Conservation (phyloP, 2,888 invertebrate species). For the Drosophila neonasuta region DNA sequence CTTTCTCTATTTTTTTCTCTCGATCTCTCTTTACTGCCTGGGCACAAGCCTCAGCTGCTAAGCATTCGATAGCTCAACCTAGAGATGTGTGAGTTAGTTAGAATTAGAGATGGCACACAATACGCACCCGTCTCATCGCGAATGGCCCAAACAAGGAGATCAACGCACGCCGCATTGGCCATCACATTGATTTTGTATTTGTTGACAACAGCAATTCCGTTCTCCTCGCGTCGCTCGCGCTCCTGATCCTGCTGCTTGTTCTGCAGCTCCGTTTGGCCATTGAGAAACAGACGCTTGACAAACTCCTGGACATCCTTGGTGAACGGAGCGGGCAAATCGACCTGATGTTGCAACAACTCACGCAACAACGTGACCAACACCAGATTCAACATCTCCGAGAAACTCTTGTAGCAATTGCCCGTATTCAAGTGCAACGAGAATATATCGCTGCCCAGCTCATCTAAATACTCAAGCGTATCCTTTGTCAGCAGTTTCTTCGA, state of each 20-base stretch:
- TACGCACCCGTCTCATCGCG: slow-evolving; percentile 95
- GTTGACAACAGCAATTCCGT: slow-evolving; percentile 88
- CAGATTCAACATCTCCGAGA: slow-evolving; percentile 96
- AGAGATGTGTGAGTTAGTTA: not conserved
- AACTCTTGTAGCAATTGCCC: slow-evolving; percentile 95
- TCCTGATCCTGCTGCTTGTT: slow-evolving; percentile 93
- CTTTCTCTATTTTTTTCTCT: not conserved
- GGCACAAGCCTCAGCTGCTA: too few relatives aligned
- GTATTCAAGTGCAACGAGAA: slow-evolving; percentile 88
- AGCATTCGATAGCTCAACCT: not conserved
- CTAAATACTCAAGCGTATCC: slow-evolving; percentile 90
- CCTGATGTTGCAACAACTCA: slow-evolving; percentile 94
- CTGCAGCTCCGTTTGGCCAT: slow-evolving; percentile 96
- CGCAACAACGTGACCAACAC: slow-evolving; percentile 95
- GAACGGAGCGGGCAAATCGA: slow-evolving; percentile 93
- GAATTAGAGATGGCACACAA: not conserved
- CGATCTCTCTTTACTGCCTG: too few relatives aligned
- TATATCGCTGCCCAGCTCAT: slow-evolving; percentile 92
- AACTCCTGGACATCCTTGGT: slow-evolving; percentile 97
- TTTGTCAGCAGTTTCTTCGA: slow-evolving; percentile 94
- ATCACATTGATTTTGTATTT: slow-evolving; percentile 97
- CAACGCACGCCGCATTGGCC: slow-evolving; percentile 98
- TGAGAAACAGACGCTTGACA: slow-evolving; percentile 93
- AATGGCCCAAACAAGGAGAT: slow-evolving; percentile 98
- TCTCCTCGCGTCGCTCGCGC: slow-evolving; percentile 90